Percentiles rank a stretch among this genome's conserved stretches.
Evolutionary conservation across 2,797 vertebrate species (phyloP).

Genomic region (Ptychobarbus kaznakovi): DNA sequence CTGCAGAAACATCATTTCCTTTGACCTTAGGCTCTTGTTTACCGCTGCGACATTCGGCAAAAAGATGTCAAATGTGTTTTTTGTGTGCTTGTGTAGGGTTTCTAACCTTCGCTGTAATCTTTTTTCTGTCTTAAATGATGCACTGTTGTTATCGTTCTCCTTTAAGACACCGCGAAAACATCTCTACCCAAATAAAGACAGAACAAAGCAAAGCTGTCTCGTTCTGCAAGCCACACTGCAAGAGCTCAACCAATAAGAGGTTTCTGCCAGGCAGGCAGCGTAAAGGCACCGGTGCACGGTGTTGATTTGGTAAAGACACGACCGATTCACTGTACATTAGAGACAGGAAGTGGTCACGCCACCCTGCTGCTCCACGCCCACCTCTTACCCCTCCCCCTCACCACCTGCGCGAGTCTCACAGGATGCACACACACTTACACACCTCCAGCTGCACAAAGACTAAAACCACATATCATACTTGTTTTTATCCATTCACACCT

Average conservation of each 20-base stretch:
- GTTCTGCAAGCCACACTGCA: conserved; percentile 71
- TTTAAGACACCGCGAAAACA: neutral
- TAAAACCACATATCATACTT: conserved; percentile 70
- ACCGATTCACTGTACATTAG: conserved; percentile 67
- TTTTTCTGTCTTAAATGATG: neutral
- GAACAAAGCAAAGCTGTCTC: conserved; percentile 60
- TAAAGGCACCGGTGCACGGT: conserved; percentile 66
- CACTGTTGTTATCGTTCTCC: conserved; percentile 11
- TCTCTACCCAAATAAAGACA: conserved; percentile 50
- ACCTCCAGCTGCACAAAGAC: conserved; percentile 75
- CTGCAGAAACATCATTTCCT: conserved; percentile 54
- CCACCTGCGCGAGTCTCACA: conserved; percentile 89
- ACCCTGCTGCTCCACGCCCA: conserved; percentile 71
- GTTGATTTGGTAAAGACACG: conserved; percentile 71
- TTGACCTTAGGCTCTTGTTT: conserved; percentile 59
- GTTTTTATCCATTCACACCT: conserved; percentile 69
- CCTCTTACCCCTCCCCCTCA: conserved; percentile 74
- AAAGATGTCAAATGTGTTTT: neutral
- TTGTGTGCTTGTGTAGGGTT: neutral
- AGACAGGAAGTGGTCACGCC: conserved; percentile 86
- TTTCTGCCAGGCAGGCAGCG: conserved; percentile 68
- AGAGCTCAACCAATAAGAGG: conserved; percentile 73
- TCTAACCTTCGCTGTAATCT: neutral
- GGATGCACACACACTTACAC: conserved; percentile 77
- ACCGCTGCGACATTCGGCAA: neutral